These are phyloP conservation scores for Aphaenogaster rudis DNA, from an alignment of 1,140 invertebrate genomes.

Conservation along the genomic window DNA sequence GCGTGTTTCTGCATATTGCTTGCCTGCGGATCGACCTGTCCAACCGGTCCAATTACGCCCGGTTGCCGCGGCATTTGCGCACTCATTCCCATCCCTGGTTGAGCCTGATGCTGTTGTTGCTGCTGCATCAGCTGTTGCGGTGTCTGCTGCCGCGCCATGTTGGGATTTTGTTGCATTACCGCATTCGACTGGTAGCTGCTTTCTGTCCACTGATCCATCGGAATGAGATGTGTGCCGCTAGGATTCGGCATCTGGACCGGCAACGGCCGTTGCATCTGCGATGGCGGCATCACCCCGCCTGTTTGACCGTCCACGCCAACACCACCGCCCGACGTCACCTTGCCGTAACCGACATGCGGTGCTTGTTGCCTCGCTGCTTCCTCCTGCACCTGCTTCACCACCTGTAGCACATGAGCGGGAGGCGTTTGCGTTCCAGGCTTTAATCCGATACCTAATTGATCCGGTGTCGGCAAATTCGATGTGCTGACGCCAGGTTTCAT, in stretches of 20 bases:
- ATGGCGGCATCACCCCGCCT: constrained; percentile 90
- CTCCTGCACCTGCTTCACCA: constrained; percentile 96
- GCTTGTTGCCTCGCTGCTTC: constrained; percentile 95
- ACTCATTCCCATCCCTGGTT: constrained; percentile 84
- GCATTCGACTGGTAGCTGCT: constrained; percentile 82
- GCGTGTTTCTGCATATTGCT: constrained; percentile 91
- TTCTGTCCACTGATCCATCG: constrained; percentile 91
- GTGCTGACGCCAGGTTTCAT: constrained; percentile 86
- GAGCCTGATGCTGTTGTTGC: constrained; percentile 85
- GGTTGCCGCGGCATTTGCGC: constrained; percentile 85
- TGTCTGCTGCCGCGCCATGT: constrained; percentile 84
- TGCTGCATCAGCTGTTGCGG: constrained; percentile 85
- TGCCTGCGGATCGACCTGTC: constrained; percentile 82
- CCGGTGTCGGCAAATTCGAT: constrained; percentile 85
- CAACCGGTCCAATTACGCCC: constrained; percentile 85
- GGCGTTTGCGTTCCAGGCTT: constrained; percentile 92
- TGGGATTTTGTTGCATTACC: constrained; percentile 85
- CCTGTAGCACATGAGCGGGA: constrained; percentile 94
- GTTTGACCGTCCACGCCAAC: constrained; percentile 85
- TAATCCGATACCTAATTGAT: constrained; percentile 90
- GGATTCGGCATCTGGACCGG: constrained; percentile 85
- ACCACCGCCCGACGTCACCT: constrained; percentile 89
- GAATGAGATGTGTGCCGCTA: constrained; percentile 87
- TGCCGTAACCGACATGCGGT: constrained; percentile 91
- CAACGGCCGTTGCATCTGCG: constrained; percentile 89